Percentiles rank a stretch among this genome's conserved stretches.
Conservation (phyloP, 2,888 invertebrate genomes). For the Ophion ventricosus region DNA sequence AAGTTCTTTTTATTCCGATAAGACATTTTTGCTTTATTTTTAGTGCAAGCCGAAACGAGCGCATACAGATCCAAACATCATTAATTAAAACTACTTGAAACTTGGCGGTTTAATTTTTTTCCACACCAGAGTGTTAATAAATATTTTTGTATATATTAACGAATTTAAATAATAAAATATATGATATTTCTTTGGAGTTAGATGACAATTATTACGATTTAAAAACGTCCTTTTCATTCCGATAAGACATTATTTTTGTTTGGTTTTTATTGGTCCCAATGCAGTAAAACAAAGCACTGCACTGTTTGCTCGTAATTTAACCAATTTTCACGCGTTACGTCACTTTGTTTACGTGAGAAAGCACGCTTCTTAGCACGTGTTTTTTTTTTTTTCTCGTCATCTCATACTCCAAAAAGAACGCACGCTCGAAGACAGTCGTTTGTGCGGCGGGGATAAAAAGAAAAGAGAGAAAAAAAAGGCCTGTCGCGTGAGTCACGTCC, state of each 20-base stretch:
- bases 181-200: neutral
- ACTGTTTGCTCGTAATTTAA: neutral
- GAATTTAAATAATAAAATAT: too few species aligned
- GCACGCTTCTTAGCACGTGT: conserved; percentile 4
- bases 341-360: conserved; percentile 30
- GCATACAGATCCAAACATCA: neutral
- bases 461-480: conserved; percentile 46
- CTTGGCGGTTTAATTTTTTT: neutral
- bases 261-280: neutral
- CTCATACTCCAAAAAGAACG: conserved; percentile 37
- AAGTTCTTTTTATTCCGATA: neutral
- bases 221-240: neutral
- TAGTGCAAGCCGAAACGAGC: neutral
- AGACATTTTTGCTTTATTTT: neutral
- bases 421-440: conserved; percentile 54
- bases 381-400: conserved; percentile 10
- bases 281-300: neutral
- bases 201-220: neutral
- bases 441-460: conserved; percentile 48
- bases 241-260: neutral
- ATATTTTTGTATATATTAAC: too few species aligned
- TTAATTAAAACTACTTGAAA: neutral
- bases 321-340: conserved; percentile 26
- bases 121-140: neutral
- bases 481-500: conserved; percentile 77